A percentile compares a stretch with the other conserved stretches of the same genome.
These are phyloP conservation scores for Habropoda laboriosa DNA, from an alignment of 1,140 invertebrate genomes.

Conservation along the genomic window DNA sequence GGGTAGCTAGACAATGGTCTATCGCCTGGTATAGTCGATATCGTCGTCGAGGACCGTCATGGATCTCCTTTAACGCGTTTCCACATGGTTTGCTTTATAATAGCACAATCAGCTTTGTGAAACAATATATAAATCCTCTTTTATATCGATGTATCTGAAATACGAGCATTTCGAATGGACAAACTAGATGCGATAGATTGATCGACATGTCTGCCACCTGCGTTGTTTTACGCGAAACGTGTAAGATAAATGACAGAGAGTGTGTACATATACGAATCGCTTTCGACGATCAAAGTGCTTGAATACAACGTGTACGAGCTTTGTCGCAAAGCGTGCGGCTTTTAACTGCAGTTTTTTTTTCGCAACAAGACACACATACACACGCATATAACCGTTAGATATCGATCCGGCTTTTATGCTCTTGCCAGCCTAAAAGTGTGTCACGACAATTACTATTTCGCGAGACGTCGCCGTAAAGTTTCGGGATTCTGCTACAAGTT, in stretches of 20 bases:
- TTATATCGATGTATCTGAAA: not conserved
- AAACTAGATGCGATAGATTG: not conserved
- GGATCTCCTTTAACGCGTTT: not conserved
- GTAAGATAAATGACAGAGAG: not conserved
- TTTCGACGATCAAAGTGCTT: not conserved
- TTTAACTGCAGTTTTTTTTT: conserved; percentile 30
- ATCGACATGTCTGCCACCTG: not conserved
- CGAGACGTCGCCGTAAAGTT: not conserved
- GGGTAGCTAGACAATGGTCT: not conserved
- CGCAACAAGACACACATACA: not conserved
- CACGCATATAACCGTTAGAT: too few relatives aligned
- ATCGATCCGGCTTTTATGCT: conserved; percentile 25
- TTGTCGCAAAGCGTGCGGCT: not conserved
- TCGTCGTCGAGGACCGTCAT: not conserved
- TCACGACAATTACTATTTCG: conserved; percentile 31
- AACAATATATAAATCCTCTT: not conserved
- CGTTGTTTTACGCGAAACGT: too few relatives aligned
- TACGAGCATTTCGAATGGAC: not conserved
- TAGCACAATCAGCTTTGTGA: not conserved
- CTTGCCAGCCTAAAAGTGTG: conserved; percentile 31
- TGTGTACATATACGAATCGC: not conserved
- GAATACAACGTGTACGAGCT: not conserved
- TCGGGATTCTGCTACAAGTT: not conserved
- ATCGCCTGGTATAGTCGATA: not conserved
- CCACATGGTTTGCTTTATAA: not conserved